Conservation (phyloP, 2,797 vertebrate species). For the Eutrigla gurnardus region DNA sequence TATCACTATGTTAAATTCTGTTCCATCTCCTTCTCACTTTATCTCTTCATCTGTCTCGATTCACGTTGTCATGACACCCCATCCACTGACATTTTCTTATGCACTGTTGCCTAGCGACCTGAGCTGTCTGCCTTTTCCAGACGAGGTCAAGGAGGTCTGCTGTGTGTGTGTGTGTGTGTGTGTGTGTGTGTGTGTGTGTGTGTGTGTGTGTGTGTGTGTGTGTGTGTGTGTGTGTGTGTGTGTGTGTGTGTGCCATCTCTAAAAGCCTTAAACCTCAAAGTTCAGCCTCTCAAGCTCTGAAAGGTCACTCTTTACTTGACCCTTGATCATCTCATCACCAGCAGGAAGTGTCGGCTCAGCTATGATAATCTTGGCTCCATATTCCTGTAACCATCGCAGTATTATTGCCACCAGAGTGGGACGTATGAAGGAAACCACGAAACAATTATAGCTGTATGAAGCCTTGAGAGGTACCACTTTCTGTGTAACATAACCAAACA, state of each 20-base stretch:
- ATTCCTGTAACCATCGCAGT: not conserved
- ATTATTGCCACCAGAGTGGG: not conserved
- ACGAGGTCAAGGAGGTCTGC: conserved; percentile 63
- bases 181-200: conserved; percentile 20
- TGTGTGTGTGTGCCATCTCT: conserved; percentile 36
- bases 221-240: not conserved
- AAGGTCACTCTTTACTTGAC: conserved; percentile 19
- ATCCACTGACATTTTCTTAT: conserved; percentile 55
- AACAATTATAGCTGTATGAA: not conserved
- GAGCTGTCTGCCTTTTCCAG: conserved; percentile 63
- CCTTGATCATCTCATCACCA: conserved; percentile 14
- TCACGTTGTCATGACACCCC: conserved; percentile 62
- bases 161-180: not conserved
- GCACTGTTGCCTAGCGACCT: conserved; percentile 73
- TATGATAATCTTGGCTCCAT: conserved; percentile 1
- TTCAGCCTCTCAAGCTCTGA: conserved; percentile 4
- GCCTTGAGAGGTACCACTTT: not conserved
- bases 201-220: conserved; percentile 22
- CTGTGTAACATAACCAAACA: not conserved
- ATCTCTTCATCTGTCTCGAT: conserved; percentile 36
- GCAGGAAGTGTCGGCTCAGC: conserved; percentile 4
- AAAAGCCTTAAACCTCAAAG: conserved; percentile 32
- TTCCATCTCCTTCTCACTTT: conserved; percentile 23
- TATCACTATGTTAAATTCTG: not conserved
- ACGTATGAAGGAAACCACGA: not conserved